phyloP scores from a whole-genome alignment of 1,140 invertebrate species.

The Conus ventricosus region DNA sequence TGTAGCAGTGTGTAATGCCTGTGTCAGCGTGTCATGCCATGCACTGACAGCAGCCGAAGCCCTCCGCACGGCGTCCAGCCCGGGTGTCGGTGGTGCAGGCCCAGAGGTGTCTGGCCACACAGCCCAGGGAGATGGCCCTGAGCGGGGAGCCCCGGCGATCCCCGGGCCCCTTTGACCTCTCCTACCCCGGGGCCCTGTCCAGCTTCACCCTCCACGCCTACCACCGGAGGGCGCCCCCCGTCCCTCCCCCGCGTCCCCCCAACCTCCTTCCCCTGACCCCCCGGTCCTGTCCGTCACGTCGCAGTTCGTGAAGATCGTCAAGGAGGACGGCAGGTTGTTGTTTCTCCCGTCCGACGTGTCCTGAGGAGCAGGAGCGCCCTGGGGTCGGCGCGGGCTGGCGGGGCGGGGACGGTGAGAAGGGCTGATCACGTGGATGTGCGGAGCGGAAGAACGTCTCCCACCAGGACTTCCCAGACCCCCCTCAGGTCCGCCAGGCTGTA shows the following conservation, averaged over 20 bases:
- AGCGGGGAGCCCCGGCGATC: background rate
- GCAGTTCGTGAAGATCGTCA: constrained; percentile 31
- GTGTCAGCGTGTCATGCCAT: no score
- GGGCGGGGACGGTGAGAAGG: background rate
- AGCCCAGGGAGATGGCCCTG: background rate
- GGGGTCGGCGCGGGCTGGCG: background rate
- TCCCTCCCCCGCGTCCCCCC: background rate
- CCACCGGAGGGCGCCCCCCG: background rate
- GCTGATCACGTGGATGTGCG: no score
- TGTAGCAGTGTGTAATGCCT: no score
- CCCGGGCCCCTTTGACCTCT: background rate
- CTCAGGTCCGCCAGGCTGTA: no score
- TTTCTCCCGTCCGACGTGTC: constrained; percentile 31
- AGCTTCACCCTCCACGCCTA: constrained; percentile 29
- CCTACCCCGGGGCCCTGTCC: background rate
- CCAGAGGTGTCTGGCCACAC: background rate
- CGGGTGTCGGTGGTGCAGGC: background rate
- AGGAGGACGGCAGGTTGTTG: constrained; percentile 25
- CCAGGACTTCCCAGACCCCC: no score
- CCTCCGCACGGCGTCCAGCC: background rate
- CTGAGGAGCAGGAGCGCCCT: background rate
- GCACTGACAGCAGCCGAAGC: no score
- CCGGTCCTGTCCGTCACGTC: constrained; percentile 22
- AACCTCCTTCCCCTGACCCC: background rate
- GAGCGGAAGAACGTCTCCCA: no score